phyloP scores from a whole-genome alignment of 2,888 invertebrate species.

The Acronicta alni region DNA sequence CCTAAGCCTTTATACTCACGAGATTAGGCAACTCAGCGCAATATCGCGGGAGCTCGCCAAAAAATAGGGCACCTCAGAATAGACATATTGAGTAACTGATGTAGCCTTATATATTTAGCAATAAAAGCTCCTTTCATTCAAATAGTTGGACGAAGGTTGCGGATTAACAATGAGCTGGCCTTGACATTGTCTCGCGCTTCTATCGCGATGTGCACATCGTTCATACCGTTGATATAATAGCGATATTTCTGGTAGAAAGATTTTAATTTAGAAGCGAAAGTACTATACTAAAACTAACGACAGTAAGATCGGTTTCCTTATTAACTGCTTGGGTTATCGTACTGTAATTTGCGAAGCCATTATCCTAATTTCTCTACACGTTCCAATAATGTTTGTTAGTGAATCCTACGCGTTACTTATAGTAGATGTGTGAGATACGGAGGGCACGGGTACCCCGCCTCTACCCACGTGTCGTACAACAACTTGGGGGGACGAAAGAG shows the following conservation, averaged over 20 bases:
- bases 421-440: neutral
- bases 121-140: constrained; percentile 56
- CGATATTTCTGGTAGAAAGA: constrained; percentile 1
- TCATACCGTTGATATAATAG: constrained; percentile 27
- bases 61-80: constrained; percentile 50
- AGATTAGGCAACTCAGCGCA: constrained; percentile 44
- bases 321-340: constrained; percentile 13
- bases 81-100: constrained; percentile 52
- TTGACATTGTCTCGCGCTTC: constrained; percentile 48
- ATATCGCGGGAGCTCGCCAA: constrained; percentile 48
- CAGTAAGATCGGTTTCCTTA: constrained; percentile 1
- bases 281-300: constrained; percentile 6
- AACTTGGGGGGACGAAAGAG: constrained; percentile 6
- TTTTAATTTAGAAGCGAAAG: constrained; percentile 11
- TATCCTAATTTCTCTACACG: constrained; percentile 12
- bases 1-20: constrained; percentile 35
- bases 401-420: constrained; percentile 18
- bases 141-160: constrained; percentile 43
- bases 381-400: constrained; percentile 22
- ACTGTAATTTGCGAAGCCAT: constrained; percentile 10
- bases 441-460: constrained; percentile 3
- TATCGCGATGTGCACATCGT: constrained; percentile 37
- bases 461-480: constrained; percentile 18
- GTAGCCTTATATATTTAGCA: constrained; percentile 54
- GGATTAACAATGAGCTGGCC: constrained; percentile 45